Evolutionary conservation across 2,888 invertebrate genomes (phyloP).

Genomic region (Drosophila meridionalis): DNA sequence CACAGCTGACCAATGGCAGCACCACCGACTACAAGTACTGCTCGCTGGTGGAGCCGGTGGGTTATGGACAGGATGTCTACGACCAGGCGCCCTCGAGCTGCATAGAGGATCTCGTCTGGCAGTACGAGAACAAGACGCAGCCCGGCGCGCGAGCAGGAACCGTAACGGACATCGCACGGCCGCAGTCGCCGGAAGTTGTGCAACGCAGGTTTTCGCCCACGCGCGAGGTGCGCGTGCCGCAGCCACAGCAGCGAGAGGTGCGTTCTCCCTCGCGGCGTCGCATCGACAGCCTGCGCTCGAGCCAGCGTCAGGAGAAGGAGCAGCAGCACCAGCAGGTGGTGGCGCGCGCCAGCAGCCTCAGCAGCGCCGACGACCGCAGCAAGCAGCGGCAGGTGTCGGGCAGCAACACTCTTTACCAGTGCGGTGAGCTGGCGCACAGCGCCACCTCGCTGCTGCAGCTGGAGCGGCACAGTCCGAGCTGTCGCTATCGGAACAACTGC

Average conservation of each 20-base stretch:
- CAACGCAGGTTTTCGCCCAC: slow-evolving; percentile 81
- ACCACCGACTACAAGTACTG: slow-evolving; percentile 90
- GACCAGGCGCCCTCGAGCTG: slow-evolving; percentile 84
- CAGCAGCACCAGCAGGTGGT: slow-evolving; percentile 71
- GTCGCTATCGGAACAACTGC: slow-evolving; percentile 87
- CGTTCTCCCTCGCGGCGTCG: slow-evolving; percentile 89
- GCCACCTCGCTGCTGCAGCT: slow-evolving; percentile 85
- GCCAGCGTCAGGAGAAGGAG: slow-evolving; percentile 59
- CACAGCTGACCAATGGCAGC: slow-evolving; percentile 86
- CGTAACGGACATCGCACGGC: slow-evolving; percentile 62
- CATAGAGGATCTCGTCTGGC: slow-evolving; percentile 84
- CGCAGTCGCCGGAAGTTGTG: slow-evolving; percentile 58
- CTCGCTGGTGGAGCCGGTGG: slow-evolving; percentile 74
- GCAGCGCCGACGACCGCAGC: slow-evolving; percentile 86
- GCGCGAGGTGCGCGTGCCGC: slow-evolving; percentile 84
- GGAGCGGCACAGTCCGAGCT: slow-evolving; percentile 83
- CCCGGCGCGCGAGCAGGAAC: neutral
- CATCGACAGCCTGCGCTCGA: slow-evolving; percentile 86
- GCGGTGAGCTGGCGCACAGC: slow-evolving; percentile 82
- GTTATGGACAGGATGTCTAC: slow-evolving; percentile 52
- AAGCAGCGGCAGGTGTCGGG: slow-evolving; percentile 37
- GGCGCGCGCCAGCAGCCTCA: slow-evolving; percentile 88
- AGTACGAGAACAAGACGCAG: slow-evolving; percentile 75
- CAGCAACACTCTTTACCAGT: slow-evolving; percentile 72
- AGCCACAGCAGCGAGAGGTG: slow-evolving; percentile 80